Evolutionary conservation across 2,888 invertebrate genomes (phyloP), one percentile per base, ranked within the genome.

Genomic region (Sphecodes monilicornis): DNA sequence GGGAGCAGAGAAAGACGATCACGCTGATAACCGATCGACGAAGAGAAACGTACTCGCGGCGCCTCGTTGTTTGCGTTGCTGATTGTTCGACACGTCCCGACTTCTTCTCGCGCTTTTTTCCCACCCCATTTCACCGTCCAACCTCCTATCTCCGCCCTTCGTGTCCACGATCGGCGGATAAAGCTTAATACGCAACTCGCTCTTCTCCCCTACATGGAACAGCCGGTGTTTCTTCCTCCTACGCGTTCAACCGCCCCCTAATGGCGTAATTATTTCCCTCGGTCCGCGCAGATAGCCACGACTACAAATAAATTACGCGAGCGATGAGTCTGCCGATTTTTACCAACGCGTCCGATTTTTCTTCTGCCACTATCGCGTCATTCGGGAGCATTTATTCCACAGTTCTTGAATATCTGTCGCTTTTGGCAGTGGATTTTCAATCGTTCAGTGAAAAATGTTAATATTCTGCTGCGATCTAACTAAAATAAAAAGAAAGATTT

Each of bases 21-120:
- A 89, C 82, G 86, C 78, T 87, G 91, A 90, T 91, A 90, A 88
- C 79, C 82, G 75, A 86, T 89, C 88, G 87, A 89, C 88, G 74
- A 76, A 88, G 79, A 84, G 80, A 88, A 90, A 86, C 85, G 71
- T 85, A 78, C 78, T 85, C 66, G 77, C 60, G 86, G 88, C 88
- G 87, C 87, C 88, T 84, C 76, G 76, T 81, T 92, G 91, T 92
- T 93, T 91, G 89, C 91, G 78, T 90, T 91, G 88, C 90, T 89
- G 89, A 91, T 91, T 91, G 91, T 76, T 86, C 74, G 43, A 71
- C 82, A 79, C 76, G 74, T 75, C 74, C 70, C 10, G 13, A 29
- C 36, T 66, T 64, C 43, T 75, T 71, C 54, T 57, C 57, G 50
- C 64, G 36, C 64, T 26, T 50, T 54, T 72, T 54, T 64, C 46